phyloP scores from a whole-genome alignment of 2,888 invertebrate genomes.

The Drosophila borealis region DNA sequence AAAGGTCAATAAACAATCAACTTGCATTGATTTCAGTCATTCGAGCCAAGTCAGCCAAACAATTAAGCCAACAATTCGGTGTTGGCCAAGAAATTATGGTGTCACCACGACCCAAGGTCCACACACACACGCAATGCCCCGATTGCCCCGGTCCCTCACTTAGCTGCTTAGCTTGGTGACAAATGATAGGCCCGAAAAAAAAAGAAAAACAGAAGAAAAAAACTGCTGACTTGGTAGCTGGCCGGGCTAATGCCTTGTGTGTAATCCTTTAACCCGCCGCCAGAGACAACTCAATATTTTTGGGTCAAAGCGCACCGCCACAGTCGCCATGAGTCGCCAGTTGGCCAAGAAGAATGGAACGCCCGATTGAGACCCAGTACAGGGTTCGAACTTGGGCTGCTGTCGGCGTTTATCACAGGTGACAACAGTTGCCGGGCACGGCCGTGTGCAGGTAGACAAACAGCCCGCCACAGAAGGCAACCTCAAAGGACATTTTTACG shows the following conservation, averaged over 20 bases:
- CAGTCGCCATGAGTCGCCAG: constrained; percentile 31
- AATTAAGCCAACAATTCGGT: constrained; percentile 75
- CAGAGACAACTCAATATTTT: constrained; percentile 47
- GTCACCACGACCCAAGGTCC: constrained; percentile 69
- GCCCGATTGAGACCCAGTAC: constrained; percentile 64
- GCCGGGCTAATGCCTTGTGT: constrained; percentile 19
- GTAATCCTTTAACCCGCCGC: constrained; percentile 79
- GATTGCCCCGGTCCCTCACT: constrained; percentile 5
- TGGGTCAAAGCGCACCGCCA: constrained; percentile 64
- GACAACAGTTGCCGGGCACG: constrained; percentile 1
- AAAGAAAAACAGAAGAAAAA: constrained; percentile 23
- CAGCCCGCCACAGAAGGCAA: constrained; percentile 36
- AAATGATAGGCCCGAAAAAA: constrained; percentile 61
- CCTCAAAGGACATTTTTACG: constrained; percentile 78
- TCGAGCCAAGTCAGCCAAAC: constrained; percentile 54
- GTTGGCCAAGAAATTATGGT: constrained; percentile 77
- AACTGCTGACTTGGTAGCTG: constrained; percentile 66
- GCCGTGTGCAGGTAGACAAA: constrained; percentile 48
- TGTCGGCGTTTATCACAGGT: constrained; percentile 54
- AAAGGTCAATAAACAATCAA: constrained; percentile 72
- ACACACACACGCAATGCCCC: constrained; percentile 17
- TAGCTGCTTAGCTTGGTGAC: constrained; percentile 69
- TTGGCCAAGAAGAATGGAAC: constrained; percentile 31
- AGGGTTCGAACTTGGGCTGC: neutral
- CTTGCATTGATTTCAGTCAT: constrained; percentile 70